Evolutionary conservation across 2,113 vertebrate species (phyloP), one percentile per base, ranked within the genome.

Genomic region (Cygnus buccinator): DNA sequence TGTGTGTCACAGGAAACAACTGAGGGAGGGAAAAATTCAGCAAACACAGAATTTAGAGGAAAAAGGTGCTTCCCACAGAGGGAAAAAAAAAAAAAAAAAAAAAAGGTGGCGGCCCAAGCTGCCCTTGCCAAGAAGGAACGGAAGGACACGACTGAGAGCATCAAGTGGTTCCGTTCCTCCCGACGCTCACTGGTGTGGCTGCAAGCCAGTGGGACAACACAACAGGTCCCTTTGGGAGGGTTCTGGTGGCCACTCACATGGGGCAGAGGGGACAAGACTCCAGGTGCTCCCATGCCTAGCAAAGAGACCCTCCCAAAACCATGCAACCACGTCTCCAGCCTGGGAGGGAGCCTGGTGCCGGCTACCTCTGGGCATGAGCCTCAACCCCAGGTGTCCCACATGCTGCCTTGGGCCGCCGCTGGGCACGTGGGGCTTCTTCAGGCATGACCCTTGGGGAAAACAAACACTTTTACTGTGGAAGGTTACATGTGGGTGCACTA

Each of bases 301-400:
- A 58, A 25, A 84, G 11, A 65, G 44, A 43, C 4, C 16, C 31
- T 37, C 48, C 76, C 76, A 55, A 62, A 62, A 68, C 10, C 44
- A 43, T 2, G 4, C 55, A 70, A 23, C 2, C 4, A 28, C 12
- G 2, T 1, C 28, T 7, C 35, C 8, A 74, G 35, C 17, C 13
- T 58, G 9, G 54, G 44, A 73, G 10, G 17, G n/a, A 50, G 13
- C 19, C 26, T 70, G 43, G 61, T 18, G 46, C 11, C 23, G 10
- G 4, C 25, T 3, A 17, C 1, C 26, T 39, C 20, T 10, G 18
- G 57, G 65, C 41, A 41, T 0, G 0, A 58, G 63, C 19, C 68
- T 77, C 22, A 4, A 26, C 43, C 10, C 31, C 28, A 39, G 35
- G 9, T 23, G n/a, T 26, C 26, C 50, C 43, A 22, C 0, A 0